Evolutionary conservation across 1,140 invertebrate genomes (phyloP).

Genomic region (Brachionus koreanus): DNA sequence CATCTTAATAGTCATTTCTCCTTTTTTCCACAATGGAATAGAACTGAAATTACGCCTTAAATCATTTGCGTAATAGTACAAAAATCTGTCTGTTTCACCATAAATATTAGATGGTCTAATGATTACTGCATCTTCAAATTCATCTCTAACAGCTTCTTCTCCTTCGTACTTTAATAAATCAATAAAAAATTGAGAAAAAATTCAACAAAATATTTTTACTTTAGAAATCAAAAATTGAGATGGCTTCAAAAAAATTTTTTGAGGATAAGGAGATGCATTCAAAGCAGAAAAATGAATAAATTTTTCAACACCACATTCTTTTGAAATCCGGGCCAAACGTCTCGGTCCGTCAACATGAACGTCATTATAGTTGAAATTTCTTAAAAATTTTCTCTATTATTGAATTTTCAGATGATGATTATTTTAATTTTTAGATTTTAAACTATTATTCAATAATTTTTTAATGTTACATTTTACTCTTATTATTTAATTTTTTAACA

Average conservation of each 20-base stretch:
- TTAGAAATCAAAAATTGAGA: conserved; percentile 55
- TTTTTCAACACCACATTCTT: conserved; percentile 59
- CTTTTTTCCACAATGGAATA: conserved; percentile 78
- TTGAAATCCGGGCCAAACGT: conserved; percentile 57
- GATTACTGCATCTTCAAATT: conserved; percentile 92
- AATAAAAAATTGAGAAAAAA: background rate
- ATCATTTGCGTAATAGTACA: conserved; percentile 63
- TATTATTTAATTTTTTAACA: no score
- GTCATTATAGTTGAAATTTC: conserved; percentile 54
- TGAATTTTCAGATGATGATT: conserved; percentile 43
- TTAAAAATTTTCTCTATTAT: conserved; percentile 41
- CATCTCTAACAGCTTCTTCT: conserved; percentile 79
- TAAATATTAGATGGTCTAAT: conserved; percentile 83
- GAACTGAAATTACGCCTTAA: background rate
- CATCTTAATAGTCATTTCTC: conserved; percentile 80
- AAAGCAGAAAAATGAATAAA: conserved; percentile 61
- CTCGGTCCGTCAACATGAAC: conserved; percentile 56
- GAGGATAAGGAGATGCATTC: conserved; percentile 56
- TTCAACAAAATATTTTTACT: conserved; percentile 46
- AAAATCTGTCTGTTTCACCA: conserved; percentile 80
- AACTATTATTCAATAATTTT: no score
- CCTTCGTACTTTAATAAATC: conserved; percentile 64
- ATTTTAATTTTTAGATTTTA: background rate
- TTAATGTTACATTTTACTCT: no score
- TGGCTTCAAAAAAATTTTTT: conserved; percentile 48